Percentiles rank a stretch among this genome's conserved stretches.
phyloP scores from a whole-genome alignment of 1,140 invertebrate species.

The Hycleus cichorii region DNA sequence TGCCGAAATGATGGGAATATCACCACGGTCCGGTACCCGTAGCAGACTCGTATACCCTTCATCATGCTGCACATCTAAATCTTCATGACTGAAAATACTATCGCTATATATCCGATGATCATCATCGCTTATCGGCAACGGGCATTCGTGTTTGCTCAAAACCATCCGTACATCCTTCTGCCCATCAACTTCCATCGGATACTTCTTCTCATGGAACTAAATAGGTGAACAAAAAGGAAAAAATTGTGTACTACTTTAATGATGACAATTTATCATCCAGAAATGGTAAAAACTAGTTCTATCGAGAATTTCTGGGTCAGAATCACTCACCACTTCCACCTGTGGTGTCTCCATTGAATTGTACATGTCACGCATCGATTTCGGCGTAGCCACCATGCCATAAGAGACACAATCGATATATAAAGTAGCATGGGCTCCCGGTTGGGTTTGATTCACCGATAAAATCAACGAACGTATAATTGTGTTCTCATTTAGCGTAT shows the following conservation, averaged over 20 bases:
- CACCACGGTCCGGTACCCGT: slow-evolving; percentile 48
- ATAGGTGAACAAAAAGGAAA: slow-evolving; percentile 12
- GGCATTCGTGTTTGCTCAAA: slow-evolving; percentile 35
- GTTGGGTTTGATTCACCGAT: slow-evolving; percentile 47
- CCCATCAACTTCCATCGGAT: slow-evolving; percentile 44
- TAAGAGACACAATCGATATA: slow-evolving; percentile 52
- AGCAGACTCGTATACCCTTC: neutral
- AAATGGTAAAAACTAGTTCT: neutral
- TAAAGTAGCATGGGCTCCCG: slow-evolving; percentile 46
- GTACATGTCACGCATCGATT: slow-evolving; percentile 45
- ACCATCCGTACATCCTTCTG: slow-evolving; percentile 31
- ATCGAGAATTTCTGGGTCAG: too few species aligned
- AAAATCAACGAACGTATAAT: slow-evolving; percentile 48
- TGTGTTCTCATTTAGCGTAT: slow-evolving; percentile 44
- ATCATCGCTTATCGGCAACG: slow-evolving; percentile 19
- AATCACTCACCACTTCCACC: slow-evolving; percentile 40
- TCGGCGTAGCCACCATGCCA: slow-evolving; percentile 45
- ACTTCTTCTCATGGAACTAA: slow-evolving; percentile 46
- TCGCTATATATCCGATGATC: neutral
- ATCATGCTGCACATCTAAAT: neutral
- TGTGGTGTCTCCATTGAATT: slow-evolving; percentile 33
- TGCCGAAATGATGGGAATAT: slow-evolving; percentile 64
- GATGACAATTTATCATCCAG: neutral
- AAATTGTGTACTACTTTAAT: neutral
- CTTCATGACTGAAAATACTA: too few species aligned